Evolutionary conservation across 2,888 invertebrate genomes (phyloP).

Genomic region (Lycophotia porphyrea): DNA sequence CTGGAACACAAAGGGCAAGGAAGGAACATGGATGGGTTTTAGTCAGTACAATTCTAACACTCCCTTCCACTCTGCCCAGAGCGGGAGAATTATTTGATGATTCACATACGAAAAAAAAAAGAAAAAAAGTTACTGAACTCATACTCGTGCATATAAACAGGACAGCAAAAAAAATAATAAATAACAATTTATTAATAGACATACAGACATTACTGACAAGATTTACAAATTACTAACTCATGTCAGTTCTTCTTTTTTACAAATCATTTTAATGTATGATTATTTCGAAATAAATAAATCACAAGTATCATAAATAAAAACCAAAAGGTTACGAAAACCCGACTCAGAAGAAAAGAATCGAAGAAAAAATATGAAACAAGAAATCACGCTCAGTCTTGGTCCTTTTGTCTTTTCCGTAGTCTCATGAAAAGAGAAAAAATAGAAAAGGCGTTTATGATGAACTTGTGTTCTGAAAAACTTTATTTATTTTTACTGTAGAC

Average conservation of each 20-base stretch:
- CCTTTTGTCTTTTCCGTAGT: slow-evolving; percentile 13
- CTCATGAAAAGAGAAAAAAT: background rate
- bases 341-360: background rate
- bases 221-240: background rate
- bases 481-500: background rate
- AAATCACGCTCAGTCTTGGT: background rate
- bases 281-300: background rate
- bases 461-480: background rate
- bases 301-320: background rate
- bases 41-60: too few relatives aligned
- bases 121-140: too few relatives aligned
- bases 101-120: too few relatives aligned
- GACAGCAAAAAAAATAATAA: slow-evolving; percentile 19
- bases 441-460: background rate
- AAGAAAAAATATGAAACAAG: slow-evolving; percentile 18
- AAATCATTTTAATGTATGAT: background rate
- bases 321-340: background rate
- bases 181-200: background rate
- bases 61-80: too few relatives aligned
- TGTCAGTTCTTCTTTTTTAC: background rate
- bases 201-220: background rate
- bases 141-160: background rate
- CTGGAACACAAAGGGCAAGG: too few relatives aligned
- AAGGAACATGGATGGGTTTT: too few relatives aligned
- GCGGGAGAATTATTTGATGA: too few relatives aligned